A percentile compares a stretch with the other conserved stretches of the same genome.
These are phyloP conservation scores for Paedocypris sp. DNA, from an alignment of 2,113 vertebrate genomes.

Conservation along the genomic window DNA sequence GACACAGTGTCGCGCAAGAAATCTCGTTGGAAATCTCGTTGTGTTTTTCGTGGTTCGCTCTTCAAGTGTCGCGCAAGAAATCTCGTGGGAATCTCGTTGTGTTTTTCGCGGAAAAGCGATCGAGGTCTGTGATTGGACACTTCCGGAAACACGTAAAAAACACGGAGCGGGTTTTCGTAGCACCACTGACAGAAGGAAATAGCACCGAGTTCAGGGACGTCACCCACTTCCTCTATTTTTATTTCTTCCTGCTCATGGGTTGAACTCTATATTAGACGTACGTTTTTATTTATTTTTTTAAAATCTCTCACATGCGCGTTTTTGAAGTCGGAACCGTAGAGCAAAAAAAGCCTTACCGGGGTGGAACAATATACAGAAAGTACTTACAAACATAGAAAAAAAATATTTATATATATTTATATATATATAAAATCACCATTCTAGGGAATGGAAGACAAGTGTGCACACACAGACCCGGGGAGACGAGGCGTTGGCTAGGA, in stretches of 20 bases:
- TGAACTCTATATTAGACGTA: conserved; percentile 15
- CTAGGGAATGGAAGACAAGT: conserved; percentile 62
- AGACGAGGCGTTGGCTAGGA: background rate
- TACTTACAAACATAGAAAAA: conserved; percentile 91
- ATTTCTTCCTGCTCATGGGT: conserved; percentile 46
- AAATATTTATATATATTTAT: conserved; percentile 70
- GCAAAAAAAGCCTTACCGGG: conserved; percentile 47
- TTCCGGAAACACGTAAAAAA: no score
- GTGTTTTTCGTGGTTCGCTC: no score
- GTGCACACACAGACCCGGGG: conserved; percentile 46
- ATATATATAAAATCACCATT: conserved; percentile 87
- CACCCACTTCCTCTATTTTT: conserved; percentile 1
- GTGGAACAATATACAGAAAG: conserved; percentile 80
- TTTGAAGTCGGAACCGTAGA: conserved; percentile 69
- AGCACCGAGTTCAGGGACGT: conserved; percentile 67
- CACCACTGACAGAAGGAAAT: conserved; percentile 77
- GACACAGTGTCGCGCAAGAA: no score
- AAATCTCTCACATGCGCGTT: conserved; percentile 63
- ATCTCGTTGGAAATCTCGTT: no score
- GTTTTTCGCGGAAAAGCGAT: no score
- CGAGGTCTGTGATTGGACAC: no score
- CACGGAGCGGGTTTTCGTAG: conserved; percentile 55
- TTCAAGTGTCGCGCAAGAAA: no score
- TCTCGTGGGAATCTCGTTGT: no score
- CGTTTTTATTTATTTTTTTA: background rate